Evolutionary conservation across 2,888 invertebrate species (phyloP), one percentile per base, ranked within the genome.

Genomic region (Pachymerium ferrugineum): DNA sequence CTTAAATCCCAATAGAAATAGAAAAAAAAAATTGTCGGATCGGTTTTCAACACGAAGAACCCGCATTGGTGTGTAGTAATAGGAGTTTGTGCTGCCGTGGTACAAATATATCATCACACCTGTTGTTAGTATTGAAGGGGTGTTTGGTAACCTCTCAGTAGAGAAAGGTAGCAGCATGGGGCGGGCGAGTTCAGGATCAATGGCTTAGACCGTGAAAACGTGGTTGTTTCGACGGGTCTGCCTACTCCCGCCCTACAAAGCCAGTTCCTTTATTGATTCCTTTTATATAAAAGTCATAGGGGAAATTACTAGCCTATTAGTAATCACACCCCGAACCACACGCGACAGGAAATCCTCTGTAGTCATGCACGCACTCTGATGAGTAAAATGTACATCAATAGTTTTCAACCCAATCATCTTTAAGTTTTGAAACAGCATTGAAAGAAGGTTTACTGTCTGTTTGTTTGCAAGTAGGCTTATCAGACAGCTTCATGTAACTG

Each of bases 341-440:
- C 62, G 62, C 62, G 62, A 62, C 62, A 62, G 62, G 62, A 62
- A 62, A 62, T 62, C 62, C 62, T 62, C 28, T 62, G n/a, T n/a
- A n/a, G n/a, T n/a, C n/a, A n/a, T n/a, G n/a, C n/a, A n/a, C n/a
- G n/a, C n/a, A n/a, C n/a, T n/a, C n/a, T n/a, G n/a, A n/a, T n/a
- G n/a, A n/a, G n/a, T n/a, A n/a, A n/a, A n/a, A n/a, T 16, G 38
- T 16, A 19, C 19, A 5, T 22, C 19, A 54, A 54, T 54, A 10
- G 6, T 1, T 22, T 3, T 22, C 19, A 54, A 25, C 22, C 54
- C 5, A 19, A 22, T 1, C 19, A 1, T 54, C 22, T 54, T 54
- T 54, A 28, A 62, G 25, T 25, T 62, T 62, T 25, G 12, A 28
- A 8, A n/a, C 28, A 12, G 25, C 62, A 62, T 62, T 62, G 62